phyloP scores from a whole-genome alignment of 2,797 vertebrate species.

The Monodelphis domestica region DNA sequence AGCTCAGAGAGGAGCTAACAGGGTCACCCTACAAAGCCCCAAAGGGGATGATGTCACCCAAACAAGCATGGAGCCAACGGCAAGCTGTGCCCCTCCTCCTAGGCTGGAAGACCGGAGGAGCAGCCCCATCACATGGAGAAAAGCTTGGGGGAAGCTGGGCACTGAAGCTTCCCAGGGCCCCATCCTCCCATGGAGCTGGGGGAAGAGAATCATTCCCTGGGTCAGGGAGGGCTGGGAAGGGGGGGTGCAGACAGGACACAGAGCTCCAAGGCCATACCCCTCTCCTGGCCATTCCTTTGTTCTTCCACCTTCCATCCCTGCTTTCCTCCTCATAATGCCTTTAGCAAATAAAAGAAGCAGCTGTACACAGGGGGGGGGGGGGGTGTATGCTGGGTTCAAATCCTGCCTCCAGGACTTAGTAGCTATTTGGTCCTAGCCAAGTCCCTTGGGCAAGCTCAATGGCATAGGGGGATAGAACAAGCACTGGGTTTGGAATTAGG shows the following conservation, averaged over 20 bases:
- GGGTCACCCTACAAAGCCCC: conserved; percentile 55
- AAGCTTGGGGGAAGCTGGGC: accelerated
- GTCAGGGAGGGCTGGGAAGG: not conserved
- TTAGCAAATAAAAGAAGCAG: not conserved
- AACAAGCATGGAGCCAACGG: conserved; percentile 50
- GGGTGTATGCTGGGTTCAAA: not conserved
- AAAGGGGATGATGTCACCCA: conserved; percentile 69
- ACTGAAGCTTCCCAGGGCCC: not conserved
- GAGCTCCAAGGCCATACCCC: not conserved
- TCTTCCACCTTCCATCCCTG: not conserved
- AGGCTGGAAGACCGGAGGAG: conserved; percentile 52
- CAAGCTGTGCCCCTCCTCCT: conserved; percentile 13
- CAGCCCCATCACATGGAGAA: not conserved
- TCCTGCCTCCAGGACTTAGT: not conserved
- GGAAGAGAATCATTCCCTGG: not conserved
- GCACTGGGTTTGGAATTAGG: no score
- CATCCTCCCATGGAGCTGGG: not conserved
- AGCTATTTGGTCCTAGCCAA: not conserved
- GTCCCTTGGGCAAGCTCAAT: no score
- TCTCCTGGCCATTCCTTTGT: not conserved
- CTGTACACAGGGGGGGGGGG: not conserved
- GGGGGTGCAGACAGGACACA: no score
- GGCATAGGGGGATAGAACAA: no score
- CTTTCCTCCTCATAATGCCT: not conserved
- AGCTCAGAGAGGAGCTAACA: not conserved